These are phyloP conservation scores for Peromyscus maniculatus DNA, from an alignment of 2,113 vertebrate genomes.

Conservation along the genomic window DNA sequence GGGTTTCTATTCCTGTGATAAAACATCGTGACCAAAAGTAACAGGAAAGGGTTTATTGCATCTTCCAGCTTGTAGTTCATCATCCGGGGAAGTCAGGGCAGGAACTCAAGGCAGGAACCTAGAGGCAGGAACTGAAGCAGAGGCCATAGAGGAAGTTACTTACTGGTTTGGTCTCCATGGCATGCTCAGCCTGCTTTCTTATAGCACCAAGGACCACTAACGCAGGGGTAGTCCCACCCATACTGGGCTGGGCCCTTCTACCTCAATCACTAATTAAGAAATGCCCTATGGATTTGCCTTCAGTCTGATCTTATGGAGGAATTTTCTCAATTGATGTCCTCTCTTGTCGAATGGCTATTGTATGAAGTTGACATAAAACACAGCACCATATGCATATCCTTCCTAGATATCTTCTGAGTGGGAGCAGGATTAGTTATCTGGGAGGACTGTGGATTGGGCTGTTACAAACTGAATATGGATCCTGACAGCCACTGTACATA, in stretches of 20 bases:
- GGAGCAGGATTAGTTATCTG: neutral
- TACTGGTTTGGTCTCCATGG: neutral
- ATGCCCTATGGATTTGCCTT: neutral
- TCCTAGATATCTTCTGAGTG: constrained; percentile 56
- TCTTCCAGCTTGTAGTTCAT: neutral
- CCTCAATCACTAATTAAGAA: neutral
- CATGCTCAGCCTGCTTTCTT: neutral
- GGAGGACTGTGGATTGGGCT: constrained; percentile 70
- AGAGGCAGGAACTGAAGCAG: neutral
- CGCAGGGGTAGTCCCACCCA: neutral
- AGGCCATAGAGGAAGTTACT: neutral
- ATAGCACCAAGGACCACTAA: neutral
- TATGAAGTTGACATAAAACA: neutral
- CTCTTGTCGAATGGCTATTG: neutral
- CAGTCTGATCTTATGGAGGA: neutral
- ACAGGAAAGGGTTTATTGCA: neutral
- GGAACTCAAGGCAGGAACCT: neutral
- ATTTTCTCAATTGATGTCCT: neutral
- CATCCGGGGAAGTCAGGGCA: neutral
- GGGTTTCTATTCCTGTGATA: neutral
- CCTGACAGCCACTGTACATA: neutral
- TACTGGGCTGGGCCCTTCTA: neutral
- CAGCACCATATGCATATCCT: neutral
- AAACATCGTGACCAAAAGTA: neutral
- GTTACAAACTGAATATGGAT: constrained; percentile 25